Evolutionary conservation across 1,140 invertebrate genomes (phyloP).

Genomic region (Colletes latitarsis): DNA sequence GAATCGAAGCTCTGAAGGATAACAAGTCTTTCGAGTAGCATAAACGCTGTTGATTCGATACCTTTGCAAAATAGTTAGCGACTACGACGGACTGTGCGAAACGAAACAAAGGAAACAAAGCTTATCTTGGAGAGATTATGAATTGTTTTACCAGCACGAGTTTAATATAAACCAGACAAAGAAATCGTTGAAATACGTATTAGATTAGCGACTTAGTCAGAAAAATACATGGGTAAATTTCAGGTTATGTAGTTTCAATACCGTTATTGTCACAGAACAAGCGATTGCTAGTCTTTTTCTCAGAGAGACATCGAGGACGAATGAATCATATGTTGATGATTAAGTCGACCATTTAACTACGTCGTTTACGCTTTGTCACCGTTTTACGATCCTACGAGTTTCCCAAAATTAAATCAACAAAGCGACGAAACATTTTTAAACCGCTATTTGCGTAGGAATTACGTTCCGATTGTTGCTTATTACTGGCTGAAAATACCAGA

Average conservation of each 20-base stretch:
- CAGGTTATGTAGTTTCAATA: no score
- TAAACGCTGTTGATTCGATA: neutral
- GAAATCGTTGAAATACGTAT: constrained; percentile 5
- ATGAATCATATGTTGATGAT: constrained; percentile 11
- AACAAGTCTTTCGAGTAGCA: neutral
- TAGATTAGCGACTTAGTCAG: constrained; percentile 6
- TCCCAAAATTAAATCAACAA: neutral
- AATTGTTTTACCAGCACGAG: neutral
- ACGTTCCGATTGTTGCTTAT: neutral
- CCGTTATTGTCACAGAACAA: neutral
- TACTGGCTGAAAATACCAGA: neutral
- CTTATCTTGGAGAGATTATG: neutral
- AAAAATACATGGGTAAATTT: no score
- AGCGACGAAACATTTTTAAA: neutral
- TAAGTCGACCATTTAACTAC: neutral
- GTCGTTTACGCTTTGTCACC: neutral
- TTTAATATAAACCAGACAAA: neutral
- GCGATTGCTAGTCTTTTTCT: neutral
- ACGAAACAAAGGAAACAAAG: neutral
- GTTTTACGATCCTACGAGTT: neutral
- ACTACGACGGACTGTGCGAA: neutral
- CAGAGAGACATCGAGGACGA: neutral
- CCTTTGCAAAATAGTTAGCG: neutral
- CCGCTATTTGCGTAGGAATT: neutral
- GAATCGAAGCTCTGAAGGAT: no score